phyloP scores from a whole-genome alignment of 2,113 vertebrate genomes.

The Cyanoderma ruficeps region DNA sequence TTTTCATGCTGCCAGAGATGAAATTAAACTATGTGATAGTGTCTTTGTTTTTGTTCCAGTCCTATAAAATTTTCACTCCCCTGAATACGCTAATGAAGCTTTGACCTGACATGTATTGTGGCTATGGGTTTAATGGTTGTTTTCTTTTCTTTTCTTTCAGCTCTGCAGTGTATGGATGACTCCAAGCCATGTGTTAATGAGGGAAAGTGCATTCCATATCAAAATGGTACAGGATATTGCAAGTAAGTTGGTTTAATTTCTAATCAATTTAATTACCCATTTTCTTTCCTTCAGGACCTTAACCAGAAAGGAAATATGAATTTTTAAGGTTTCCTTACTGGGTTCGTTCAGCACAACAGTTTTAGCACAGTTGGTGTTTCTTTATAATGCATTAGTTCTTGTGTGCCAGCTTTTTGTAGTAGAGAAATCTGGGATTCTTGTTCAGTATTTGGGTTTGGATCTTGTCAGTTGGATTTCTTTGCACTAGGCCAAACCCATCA shows the following conservation, averaged over 20 bases:
- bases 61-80: not conserved
- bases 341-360: not conserved
- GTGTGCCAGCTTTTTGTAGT: not conserved
- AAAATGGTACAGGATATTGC: slow-evolving; percentile 91
- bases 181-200: slow-evolving; percentile 89
- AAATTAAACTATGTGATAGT: not conserved
- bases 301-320: not conserved
- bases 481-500: not conserved
- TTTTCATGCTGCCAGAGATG: not conserved
- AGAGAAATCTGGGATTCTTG: not conserved
- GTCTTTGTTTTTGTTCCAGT: slow-evolving; percentile 17
- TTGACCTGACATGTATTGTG: slow-evolving; percentile 1
- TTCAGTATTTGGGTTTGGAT: not conserved
- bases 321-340: not conserved
- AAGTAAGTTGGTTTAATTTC: slow-evolving; percentile 79
- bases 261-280: not conserved
- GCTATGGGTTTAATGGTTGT: not conserved
- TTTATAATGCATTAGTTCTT: not conserved
- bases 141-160: slow-evolving; percentile 76
- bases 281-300: not conserved
- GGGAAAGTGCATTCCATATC: slow-evolving; percentile 84
- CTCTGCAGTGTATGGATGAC: slow-evolving; percentile 86
- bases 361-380: not conserved
- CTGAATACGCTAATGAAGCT: not conserved
- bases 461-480: not conserved